phyloP scores from a whole-genome alignment of 2,888 invertebrate species.

The Stratiomys singularior region DNA sequence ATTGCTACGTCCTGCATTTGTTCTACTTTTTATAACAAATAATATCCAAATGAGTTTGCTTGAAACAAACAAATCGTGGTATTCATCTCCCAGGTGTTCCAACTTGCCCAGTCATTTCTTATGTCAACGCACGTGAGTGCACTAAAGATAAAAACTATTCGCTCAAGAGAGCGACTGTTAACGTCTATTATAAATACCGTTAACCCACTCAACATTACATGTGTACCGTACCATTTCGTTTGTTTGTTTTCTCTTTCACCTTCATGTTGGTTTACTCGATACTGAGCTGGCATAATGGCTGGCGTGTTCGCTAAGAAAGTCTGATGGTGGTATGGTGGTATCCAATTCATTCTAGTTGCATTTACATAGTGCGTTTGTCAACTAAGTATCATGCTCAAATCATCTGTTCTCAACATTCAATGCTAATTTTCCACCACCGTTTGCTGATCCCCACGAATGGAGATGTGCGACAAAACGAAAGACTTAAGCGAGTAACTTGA shows the following conservation, averaged over 20 bases:
- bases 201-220: slow-evolving; percentile 21
- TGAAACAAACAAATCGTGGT: background rate
- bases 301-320: too few species aligned
- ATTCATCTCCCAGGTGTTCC: background rate
- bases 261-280: background rate
- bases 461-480: slow-evolving; percentile 23
- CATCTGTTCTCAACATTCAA: background rate
- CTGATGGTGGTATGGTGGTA: background rate
- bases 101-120: background rate
- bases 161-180: background rate
- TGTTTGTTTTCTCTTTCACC: background rate
- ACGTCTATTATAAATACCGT: slow-evolving; percentile 13
- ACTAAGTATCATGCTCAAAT: background rate
- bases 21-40: background rate
- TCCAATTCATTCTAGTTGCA: slow-evolving; percentile 7
- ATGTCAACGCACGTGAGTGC: background rate
- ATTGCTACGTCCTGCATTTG: background rate
- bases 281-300: too few species aligned
- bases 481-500: slow-evolving; percentile 40
- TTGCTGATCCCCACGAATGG: background rate
- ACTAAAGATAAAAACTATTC: background rate
- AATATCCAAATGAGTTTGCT: background rate
- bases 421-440: background rate
- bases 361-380: background rate
- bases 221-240: slow-evolving; percentile 14